Evolutionary conservation across 2,797 vertebrate genomes (phyloP).

Genomic region (Notamacropus eugenii): DNA sequence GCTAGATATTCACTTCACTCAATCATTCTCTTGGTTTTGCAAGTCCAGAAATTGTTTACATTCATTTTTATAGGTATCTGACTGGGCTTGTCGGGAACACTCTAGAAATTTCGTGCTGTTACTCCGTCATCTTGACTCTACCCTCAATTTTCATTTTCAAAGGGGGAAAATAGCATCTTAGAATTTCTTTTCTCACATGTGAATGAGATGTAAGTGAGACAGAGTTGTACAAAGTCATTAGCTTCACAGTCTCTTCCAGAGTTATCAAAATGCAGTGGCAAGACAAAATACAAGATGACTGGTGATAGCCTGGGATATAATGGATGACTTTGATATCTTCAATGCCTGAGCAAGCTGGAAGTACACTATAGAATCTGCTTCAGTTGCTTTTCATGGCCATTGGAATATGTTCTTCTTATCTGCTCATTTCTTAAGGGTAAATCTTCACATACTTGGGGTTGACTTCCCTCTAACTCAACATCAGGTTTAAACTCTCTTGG

Average conservation of each 20-base stretch:
- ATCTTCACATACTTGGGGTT: neutral
- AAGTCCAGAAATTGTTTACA: too few relatives aligned
- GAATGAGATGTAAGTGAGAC: neutral
- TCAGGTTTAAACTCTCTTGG: neutral
- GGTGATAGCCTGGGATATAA: neutral
- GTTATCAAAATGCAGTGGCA: neutral
- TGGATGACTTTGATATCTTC: neutral
- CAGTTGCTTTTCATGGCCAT: neutral
- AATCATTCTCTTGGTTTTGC: too few relatives aligned
- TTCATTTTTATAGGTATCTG: too few relatives aligned
- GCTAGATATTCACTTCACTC: too few relatives aligned
- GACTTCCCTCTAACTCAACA: neutral
- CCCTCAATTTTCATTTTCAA: neutral
- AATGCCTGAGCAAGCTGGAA: neutral
- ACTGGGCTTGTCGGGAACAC: too few relatives aligned
- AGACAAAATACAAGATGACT: neutral
- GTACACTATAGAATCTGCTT: neutral
- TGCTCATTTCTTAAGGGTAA: neutral
- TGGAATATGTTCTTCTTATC: neutral
- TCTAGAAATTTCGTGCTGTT: too few relatives aligned
- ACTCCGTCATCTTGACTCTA: too few relatives aligned
- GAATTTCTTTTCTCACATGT: neutral
- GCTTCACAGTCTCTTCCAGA: neutral
- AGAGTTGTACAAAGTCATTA: neutral
- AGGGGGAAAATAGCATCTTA: neutral